phyloP scores from a whole-genome alignment of 92 coral and sea anemone genomes.

The Galaxea fascicularis region DNA sequence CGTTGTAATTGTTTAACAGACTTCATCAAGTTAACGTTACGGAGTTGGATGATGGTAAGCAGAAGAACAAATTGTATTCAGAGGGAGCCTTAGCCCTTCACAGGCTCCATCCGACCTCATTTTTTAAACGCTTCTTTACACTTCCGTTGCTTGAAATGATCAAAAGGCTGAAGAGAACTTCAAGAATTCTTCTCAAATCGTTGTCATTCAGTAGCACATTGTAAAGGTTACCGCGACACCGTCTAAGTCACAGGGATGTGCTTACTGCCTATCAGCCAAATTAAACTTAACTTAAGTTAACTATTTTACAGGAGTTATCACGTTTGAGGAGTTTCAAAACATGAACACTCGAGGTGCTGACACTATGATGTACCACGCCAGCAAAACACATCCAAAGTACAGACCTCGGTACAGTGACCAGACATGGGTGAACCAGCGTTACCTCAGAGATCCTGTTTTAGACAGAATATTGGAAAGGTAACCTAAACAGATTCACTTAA shows the following conservation, averaged over 20 bases:
- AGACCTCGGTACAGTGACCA: slow-evolving; percentile 90
- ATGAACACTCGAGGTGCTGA: slow-evolving; percentile 74
- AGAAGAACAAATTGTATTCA: not conserved
- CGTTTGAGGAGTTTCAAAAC: slow-evolving; percentile 62
- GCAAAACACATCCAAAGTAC: slow-evolving; percentile 79
- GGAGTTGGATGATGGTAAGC: slow-evolving; percentile 79
- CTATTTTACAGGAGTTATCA: slow-evolving; percentile 58
- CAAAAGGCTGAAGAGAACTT: too few species aligned
- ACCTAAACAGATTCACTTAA: not conserved
- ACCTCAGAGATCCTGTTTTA: slow-evolving; percentile 67
- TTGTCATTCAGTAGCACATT: too few species aligned
- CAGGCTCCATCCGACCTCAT: too few species aligned
- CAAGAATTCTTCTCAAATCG: too few species aligned
- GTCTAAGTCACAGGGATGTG: too few species aligned
- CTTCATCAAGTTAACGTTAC: slow-evolving; percentile 71
- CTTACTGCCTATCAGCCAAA: too few species aligned
- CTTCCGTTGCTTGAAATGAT: too few species aligned
- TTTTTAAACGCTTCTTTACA: too few species aligned
- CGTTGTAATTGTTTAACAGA: slow-evolving; percentile 14
- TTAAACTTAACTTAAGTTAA: too few species aligned
- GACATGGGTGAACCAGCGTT: slow-evolving; percentile 77
- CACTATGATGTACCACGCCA: slow-evolving; percentile 54
- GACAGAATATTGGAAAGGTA: slow-evolving; percentile 69
- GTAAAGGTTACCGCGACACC: too few species aligned
- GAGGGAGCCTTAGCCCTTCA: not conserved